Conservation (phyloP, 2,113 vertebrate species). For the Gorilla gorilla region DNA sequence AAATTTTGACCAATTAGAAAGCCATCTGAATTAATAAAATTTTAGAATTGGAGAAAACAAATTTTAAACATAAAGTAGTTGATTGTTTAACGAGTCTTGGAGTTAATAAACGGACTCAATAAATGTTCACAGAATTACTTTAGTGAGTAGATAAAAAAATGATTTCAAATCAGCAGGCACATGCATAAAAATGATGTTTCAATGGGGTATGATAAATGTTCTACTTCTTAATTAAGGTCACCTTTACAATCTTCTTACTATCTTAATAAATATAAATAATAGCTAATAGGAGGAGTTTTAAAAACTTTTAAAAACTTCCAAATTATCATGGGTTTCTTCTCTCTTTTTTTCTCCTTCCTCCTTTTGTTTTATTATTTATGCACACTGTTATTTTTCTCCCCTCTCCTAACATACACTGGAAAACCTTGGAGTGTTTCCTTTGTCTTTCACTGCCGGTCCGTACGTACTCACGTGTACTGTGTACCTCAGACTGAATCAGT, state of each 20-base stretch:
- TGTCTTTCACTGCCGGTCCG: background rate
- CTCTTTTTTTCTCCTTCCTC: background rate
- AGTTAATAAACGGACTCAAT: background rate
- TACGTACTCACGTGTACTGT: fast-evolving
- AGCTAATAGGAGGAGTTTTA: background rate
- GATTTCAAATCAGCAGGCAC: background rate
- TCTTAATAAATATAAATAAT: background rate
- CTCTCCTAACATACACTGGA: background rate
- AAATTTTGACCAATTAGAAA: background rate
- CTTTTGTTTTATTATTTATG: background rate
- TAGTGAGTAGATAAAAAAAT: background rate
- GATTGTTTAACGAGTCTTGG: background rate
- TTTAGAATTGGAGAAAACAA: background rate
- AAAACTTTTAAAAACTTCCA: background rate
- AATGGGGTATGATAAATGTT: background rate
- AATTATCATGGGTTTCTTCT: background rate
- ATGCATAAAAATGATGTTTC: background rate
- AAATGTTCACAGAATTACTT: background rate
- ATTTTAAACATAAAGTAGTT: background rate
- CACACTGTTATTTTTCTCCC: background rate
- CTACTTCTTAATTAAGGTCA: background rate
- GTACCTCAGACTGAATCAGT: background rate
- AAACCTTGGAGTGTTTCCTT: background rate
- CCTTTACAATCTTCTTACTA: background rate
- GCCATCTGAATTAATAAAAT: background rate